A percentile compares a stretch with the other conserved stretches of the same genome.
phyloP scores from a whole-genome alignment of 2,888 invertebrate species.

The Toxonevra muliebris region DNA sequence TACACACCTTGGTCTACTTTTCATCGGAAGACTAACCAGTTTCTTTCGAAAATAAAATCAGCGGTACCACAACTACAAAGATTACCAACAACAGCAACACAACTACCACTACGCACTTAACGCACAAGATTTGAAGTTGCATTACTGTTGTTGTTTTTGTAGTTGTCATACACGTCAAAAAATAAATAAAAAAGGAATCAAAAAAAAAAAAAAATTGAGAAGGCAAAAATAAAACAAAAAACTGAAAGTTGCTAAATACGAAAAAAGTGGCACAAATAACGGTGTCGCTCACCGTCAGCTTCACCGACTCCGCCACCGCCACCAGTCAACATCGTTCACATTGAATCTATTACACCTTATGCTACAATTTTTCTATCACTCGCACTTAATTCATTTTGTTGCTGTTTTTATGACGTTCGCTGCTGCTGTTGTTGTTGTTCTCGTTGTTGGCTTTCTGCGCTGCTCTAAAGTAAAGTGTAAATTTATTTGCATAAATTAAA shows the following conservation, averaged over 20 bases:
- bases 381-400: conserved; percentile 17
- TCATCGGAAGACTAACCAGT: background rate
- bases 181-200: background rate
- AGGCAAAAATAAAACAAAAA: background rate
- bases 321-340: background rate
- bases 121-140: no score
- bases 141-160: background rate
- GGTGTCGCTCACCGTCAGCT: conserved; percentile 21
- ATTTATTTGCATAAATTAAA: conserved; percentile 60
- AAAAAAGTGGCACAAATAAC: conserved; percentile 42
- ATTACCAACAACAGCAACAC: background rate
- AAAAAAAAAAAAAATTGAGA: background rate
- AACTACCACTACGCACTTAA: background rate
- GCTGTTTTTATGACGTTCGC: conserved; percentile 20
- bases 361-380: conserved; percentile 19
- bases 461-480: conserved; percentile 50
- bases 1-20: conserved; percentile 19
- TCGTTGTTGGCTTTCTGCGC: background rate
- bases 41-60: no score
- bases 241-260: conserved; percentile 22
- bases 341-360: background rate
- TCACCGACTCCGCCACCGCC: background rate
- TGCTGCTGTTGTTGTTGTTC: conserved; percentile 31
- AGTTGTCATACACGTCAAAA: background rate
- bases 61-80: background rate